Conservation (phyloP, 1,140 invertebrate genomes). For the Holotrichia oblita region DNA sequence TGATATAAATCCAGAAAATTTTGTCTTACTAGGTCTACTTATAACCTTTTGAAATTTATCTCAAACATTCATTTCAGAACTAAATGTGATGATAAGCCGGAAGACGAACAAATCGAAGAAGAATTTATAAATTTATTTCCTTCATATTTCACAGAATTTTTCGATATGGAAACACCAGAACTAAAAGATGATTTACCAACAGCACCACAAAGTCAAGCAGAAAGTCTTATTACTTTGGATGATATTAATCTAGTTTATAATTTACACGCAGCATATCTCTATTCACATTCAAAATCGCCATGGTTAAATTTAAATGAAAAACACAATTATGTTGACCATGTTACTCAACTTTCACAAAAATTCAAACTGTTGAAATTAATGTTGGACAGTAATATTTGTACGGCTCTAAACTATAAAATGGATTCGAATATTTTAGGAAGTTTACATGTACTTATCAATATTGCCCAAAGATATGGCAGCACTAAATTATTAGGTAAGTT, state of each 20-base stretch:
- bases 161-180: slow-evolving; percentile 65
- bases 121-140: slow-evolving; percentile 84
- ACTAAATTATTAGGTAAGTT: slow-evolving; percentile 49
- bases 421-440: slow-evolving; percentile 66
- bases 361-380: slow-evolving; percentile 68
- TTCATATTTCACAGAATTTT: slow-evolving; percentile 74
- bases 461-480: slow-evolving; percentile 52
- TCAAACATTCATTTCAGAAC: slow-evolving; percentile 58
- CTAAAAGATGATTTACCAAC: slow-evolving; percentile 38
- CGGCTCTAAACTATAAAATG: slow-evolving; percentile 63
- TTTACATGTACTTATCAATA: slow-evolving; percentile 63
- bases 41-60: no score
- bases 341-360: slow-evolving; percentile 67
- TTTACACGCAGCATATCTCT: slow-evolving; percentile 71
- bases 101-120: slow-evolving; percentile 76
- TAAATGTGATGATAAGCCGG: slow-evolving; percentile 68
- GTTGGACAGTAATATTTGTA: slow-evolving; percentile 61
- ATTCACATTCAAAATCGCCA: slow-evolving; percentile 65
- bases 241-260: slow-evolving; percentile 68
- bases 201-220: slow-evolving; percentile 55
- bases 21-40: no score
- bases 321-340: slow-evolving; percentile 62
- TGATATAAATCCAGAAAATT: no score
- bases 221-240: slow-evolving; percentile 63
- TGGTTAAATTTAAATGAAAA: slow-evolving; percentile 64